phyloP scores from a whole-genome alignment of 2,888 invertebrate species.

The Oscheius sp. region DNA sequence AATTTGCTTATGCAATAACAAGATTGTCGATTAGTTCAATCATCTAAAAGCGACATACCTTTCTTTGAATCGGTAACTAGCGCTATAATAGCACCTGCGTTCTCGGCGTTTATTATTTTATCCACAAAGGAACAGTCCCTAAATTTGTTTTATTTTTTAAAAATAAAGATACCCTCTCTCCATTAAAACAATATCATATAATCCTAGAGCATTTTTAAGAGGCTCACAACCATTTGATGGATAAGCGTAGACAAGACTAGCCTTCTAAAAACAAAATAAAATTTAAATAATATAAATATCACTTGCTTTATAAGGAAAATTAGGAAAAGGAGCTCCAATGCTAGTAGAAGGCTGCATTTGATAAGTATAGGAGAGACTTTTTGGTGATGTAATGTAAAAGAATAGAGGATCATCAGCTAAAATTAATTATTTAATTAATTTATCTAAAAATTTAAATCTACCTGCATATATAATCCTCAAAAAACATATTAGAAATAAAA shows the following conservation, averaged over 20 bases:
- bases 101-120: slow-evolving; percentile 53
- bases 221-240: slow-evolving; percentile 33
- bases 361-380: slow-evolving; percentile 31
- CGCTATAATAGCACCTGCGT: slow-evolving; percentile 53
- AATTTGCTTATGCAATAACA: not conserved
- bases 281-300: not conserved
- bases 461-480: not conserved
- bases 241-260: slow-evolving; percentile 31
- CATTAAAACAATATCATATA: slow-evolving; percentile 29
- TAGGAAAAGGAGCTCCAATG: slow-evolving; percentile 26
- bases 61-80: slow-evolving; percentile 54
- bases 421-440: too few relatives aligned
- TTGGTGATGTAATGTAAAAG: slow-evolving; percentile 25
- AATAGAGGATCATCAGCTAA: slow-evolving; percentile 30
- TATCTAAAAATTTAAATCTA: not conserved
- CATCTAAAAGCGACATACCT: slow-evolving; percentile 25
- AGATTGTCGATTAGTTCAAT: not conserved
- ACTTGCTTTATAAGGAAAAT: slow-evolving; percentile 28
- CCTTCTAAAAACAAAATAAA: slow-evolving; percentile 11
- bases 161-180: slow-evolving; percentile 32
- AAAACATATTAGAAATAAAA: not conserved
- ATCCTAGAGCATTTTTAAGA: slow-evolving; percentile 18
- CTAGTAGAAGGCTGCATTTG: slow-evolving; percentile 33
- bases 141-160: slow-evolving; percentile 23
- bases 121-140: slow-evolving; percentile 59